A percentile compares a stretch with the other conserved stretches of the same genome.
phyloP scores from a whole-genome alignment of 2,113 vertebrate species.

The Petrocephalus zakoni region DNA sequence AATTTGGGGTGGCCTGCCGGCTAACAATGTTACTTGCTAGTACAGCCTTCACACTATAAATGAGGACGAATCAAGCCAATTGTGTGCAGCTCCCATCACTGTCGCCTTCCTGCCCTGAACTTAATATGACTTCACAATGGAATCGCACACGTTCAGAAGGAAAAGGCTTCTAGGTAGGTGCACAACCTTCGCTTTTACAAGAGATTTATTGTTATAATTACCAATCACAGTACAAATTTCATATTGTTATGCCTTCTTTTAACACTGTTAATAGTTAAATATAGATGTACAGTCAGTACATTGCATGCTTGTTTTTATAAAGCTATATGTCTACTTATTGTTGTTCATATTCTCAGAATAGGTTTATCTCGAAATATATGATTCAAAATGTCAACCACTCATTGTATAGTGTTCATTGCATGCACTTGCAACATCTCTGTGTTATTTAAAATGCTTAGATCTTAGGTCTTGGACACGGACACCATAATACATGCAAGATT shows the following conservation, averaged over 20 bases:
- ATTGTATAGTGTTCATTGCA: too few relatives aligned
- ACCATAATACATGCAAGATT: not conserved
- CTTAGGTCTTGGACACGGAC: not conserved
- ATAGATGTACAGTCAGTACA: not conserved
- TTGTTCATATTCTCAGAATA: not conserved
- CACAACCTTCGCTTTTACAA: slow-evolving; percentile 29
- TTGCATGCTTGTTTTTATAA: not conserved
- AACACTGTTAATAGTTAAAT: not conserved
- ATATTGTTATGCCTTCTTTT: not conserved
- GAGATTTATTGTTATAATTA: not conserved
- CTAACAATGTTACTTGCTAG: slow-evolving; percentile 50
- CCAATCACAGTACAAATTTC: not conserved
- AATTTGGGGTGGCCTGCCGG: slow-evolving; percentile 52
- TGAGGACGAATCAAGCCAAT: slow-evolving; percentile 31
- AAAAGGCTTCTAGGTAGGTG: slow-evolving; percentile 66
- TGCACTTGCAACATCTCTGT: not conserved
- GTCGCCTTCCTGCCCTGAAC: slow-evolving; percentile 33
- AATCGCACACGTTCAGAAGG: slow-evolving; percentile 56
- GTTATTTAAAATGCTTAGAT: not conserved
- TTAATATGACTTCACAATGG: slow-evolving; percentile 58
- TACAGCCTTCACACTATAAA: slow-evolving; percentile 56
- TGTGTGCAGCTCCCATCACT: slow-evolving; percentile 31
- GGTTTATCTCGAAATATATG: not conserved
- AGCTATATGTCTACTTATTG: not conserved
- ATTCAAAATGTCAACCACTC: not conserved